phyloP scores from a whole-genome alignment of 37 sponge, comb jelly and placozoan genomes.

The Chondrilla cf. caribensis region DNA sequence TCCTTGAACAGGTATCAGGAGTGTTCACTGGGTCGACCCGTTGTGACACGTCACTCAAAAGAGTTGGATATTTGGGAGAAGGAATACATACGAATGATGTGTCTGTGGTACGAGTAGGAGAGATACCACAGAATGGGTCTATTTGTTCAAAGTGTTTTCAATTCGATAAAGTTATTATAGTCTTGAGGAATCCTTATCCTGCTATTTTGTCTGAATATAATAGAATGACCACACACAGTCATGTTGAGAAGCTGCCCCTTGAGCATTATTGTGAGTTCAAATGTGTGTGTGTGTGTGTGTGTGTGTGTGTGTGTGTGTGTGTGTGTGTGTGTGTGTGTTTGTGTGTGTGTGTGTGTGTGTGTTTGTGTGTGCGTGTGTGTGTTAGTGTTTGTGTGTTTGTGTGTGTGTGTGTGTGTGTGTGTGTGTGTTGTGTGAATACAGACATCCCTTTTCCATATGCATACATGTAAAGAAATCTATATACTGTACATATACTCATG shows the following conservation, averaged over 20 bases:
- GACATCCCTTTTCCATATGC: no score
- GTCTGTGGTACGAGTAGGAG: neutral
- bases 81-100: neutral
- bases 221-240: constrained; percentile 9
- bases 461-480: no score
- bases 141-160: neutral
- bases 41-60: neutral
- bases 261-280: constrained; percentile 18
- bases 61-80: constrained; percentile 12
- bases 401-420: no score
- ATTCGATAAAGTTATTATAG: neutral
- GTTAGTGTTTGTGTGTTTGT: no score
- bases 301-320: no score
- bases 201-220: constrained; percentile 24
- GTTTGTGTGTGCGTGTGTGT: no score
- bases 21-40: constrained; percentile 2
- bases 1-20: constrained; percentile 27
- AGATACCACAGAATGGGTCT: neutral
- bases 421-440: no score
- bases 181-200: constrained; percentile 20
- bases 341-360: no score
- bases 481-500: no score
- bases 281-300: no score
- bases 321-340: no score
- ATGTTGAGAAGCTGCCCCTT: constrained; percentile 12